Percentiles rank a stretch among this genome's conserved stretches.
These are phyloP conservation scores for Coturnix japonica DNA, from an alignment of 2,113 vertebrate genomes.

Conservation along the genomic window DNA sequence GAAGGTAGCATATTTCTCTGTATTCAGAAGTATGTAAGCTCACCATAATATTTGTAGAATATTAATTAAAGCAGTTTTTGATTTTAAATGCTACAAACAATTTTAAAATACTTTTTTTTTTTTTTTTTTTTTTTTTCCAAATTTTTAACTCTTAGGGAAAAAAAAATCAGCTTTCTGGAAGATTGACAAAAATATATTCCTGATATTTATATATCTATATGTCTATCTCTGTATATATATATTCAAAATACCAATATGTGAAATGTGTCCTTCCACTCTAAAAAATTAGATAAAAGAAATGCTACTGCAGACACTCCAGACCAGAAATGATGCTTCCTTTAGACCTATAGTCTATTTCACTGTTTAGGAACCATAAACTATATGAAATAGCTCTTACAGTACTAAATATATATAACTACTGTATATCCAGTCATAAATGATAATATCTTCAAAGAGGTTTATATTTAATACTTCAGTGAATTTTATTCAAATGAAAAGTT, in stretches of 20 bases:
- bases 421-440: constrained; percentile 44
- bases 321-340: neutral
- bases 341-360: neutral
- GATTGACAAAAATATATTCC: too few relatives aligned
- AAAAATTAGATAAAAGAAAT: neutral
- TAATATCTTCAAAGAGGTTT: constrained; percentile 28
- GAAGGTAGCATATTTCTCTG: neutral
- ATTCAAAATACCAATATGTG: neutral
- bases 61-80: neutral
- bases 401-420: constrained; percentile 51
- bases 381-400: constrained; percentile 31
- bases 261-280: neutral
- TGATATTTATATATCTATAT: neutral
- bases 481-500: constrained; percentile 70
- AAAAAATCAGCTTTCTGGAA: too few relatives aligned
- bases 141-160: too few relatives aligned
- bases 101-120: neutral
- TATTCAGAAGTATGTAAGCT: neutral
- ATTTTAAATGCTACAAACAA: neutral
- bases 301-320: neutral
- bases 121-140: too few relatives aligned
- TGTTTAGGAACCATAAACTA: constrained; percentile 47
- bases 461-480: constrained; percentile 43
- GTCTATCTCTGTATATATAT: too few relatives aligned
- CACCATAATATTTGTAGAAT: neutral